These are phyloP conservation scores for Drosophila rhopaloa DNA, from an alignment of 1,140 invertebrate genomes.

Conservation along the genomic window DNA sequence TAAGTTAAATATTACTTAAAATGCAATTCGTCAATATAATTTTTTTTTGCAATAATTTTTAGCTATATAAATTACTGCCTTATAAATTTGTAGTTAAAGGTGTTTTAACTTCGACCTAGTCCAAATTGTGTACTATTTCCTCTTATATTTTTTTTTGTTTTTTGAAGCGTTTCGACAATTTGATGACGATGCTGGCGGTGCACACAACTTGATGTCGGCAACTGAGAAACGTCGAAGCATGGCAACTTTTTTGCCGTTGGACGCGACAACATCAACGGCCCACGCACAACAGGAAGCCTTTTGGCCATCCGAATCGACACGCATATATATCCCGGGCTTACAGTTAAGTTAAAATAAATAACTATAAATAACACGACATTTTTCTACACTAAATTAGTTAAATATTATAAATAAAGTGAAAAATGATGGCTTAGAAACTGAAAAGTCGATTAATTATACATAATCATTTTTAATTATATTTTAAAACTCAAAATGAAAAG, in stretches of 20 bases:
- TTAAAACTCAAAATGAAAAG: no score
- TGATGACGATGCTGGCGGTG: conserved; percentile 41
- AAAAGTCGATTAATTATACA: no score
- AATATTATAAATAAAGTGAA: not conserved
- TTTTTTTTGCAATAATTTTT: no score
- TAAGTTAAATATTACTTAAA: no score
- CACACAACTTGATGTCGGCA: conserved; percentile 23
- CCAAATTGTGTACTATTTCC: conserved; percentile 11
- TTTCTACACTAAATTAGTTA: not conserved
- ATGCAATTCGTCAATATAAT: no score
- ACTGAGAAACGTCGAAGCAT: conserved; percentile 24
- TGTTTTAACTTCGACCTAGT: conserved; percentile 21
- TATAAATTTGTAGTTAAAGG: not conserved
- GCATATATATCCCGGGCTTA: conserved; percentile 25
- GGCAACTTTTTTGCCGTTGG: conserved; percentile 21
- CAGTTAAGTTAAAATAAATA: not conserved
- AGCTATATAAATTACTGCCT: no score
- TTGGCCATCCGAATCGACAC: conserved; percentile 52
- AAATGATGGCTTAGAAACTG: no score
- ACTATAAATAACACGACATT: no score
- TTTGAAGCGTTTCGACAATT: conserved; percentile 55
- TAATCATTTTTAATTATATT: no score
- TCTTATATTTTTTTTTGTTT: conserved; percentile 54
- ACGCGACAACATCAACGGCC: conserved; percentile 52
- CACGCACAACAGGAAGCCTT: conserved; percentile 79